Conservation (phyloP, 2,888 invertebrate species). For the Acanthosepion esculentum region DNA sequence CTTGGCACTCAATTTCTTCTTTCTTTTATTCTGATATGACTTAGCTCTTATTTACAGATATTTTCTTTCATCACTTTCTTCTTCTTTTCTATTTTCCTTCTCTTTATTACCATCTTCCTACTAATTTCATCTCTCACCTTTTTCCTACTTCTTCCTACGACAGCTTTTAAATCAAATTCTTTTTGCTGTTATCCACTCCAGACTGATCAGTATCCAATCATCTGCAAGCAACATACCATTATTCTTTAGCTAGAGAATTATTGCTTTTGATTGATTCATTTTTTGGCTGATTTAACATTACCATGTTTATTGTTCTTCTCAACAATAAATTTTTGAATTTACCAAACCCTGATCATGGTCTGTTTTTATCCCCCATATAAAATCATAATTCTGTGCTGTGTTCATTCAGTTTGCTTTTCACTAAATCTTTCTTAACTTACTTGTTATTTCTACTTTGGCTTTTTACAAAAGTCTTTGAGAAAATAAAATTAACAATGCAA, state of each 20-base stretch:
- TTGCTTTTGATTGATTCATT: neutral
- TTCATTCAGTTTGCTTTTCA: neutral
- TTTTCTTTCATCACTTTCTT: neutral
- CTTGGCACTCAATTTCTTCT: too few species aligned
- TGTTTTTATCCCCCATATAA: neutral
- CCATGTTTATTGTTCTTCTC: neutral
- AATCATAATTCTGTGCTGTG: too few species aligned
- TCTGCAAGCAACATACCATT: neutral
- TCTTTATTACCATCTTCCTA: neutral
- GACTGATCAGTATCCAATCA: neutral
- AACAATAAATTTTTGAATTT: slow-evolving; percentile 7
- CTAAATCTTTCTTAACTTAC: neutral
- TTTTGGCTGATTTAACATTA: neutral
- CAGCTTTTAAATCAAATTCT: neutral
- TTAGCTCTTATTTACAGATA: neutral
- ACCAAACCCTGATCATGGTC: neutral
- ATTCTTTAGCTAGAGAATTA: neutral
- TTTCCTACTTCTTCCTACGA: neutral
- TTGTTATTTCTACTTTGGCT: neutral
- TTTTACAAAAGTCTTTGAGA: neutral
- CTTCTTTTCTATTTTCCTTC: neutral
- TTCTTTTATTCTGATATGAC: too few species aligned
- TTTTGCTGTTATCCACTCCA: neutral
- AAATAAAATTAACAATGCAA: slow-evolving; percentile 17
- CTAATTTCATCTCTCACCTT: neutral